These are phyloP conservation scores for Catostylus mosaicus DNA, from an alignment of 30 jellyfish, hydroid and myxozoan genomes.

Conservation along the genomic window DNA sequence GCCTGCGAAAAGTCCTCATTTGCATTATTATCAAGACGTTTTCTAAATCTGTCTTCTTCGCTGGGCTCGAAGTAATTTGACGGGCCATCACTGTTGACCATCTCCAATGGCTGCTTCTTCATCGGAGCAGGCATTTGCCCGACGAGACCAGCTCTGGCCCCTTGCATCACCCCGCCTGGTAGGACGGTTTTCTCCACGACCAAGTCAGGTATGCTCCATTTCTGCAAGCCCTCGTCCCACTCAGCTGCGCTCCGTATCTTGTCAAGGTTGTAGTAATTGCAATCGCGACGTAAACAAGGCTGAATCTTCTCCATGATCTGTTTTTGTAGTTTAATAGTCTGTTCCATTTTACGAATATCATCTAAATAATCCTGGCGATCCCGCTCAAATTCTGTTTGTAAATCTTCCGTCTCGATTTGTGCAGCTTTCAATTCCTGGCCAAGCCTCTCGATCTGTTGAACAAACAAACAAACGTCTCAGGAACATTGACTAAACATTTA, in stretches of 20 bases:
- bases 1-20: constrained; percentile 72
- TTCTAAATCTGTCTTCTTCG: constrained; percentile 73
- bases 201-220: constrained; percentile 90
- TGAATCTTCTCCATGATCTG: constrained; percentile 89
- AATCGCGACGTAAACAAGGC: constrained; percentile 96
- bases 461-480: not conserved
- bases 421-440: constrained; percentile 78
- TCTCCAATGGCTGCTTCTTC: constrained; percentile 6
- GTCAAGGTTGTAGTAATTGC: constrained; percentile 88
- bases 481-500: no score
- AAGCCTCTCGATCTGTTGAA: constrained; percentile 45
- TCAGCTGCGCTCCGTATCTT: constrained; percentile 65
- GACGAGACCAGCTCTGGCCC: constrained; percentile 71
- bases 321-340: constrained; percentile 81
- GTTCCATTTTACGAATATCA: constrained; percentile 91
- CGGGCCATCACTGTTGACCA: constrained; percentile 63
- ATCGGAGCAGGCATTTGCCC: constrained; percentile 52
- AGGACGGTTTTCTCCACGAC: constrained; percentile 79
- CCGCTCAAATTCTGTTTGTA: constrained; percentile 93
- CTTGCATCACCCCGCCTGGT: constrained; percentile 78
- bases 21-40: constrained; percentile 64
- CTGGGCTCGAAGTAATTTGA: constrained; percentile 42
- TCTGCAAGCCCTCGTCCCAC: constrained; percentile 83
- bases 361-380: constrained; percentile 96
- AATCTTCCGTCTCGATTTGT: constrained; percentile 76